Evolutionary conservation across 2,113 vertebrate genomes (phyloP).

Genomic region (Speoplatyrhinus poulsoni): DNA sequence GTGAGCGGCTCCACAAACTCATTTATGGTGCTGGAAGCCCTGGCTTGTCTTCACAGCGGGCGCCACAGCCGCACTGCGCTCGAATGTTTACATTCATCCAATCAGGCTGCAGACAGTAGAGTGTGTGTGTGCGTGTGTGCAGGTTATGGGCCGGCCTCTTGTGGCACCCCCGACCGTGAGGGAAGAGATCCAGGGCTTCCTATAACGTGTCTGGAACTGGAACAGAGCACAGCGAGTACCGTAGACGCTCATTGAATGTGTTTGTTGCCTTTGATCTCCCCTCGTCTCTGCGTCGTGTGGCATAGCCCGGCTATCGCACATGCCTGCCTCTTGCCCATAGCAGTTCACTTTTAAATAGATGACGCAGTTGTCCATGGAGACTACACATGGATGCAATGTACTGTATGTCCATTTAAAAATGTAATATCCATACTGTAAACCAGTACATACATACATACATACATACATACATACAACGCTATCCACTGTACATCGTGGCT

Average conservation of each 20-base stretch:
- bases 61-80: conserved; percentile 29
- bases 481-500: not conserved
- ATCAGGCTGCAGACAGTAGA: conserved; percentile 63
- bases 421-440: too few relatives aligned
- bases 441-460: too few relatives aligned
- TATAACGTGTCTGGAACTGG: conserved; percentile 3
- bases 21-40: conserved; percentile 37
- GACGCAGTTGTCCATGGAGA: too few relatives aligned
- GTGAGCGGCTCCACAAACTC: conserved; percentile 44
- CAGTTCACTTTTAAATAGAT: too few relatives aligned
- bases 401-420: not conserved
- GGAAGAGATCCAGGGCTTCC: conserved; percentile 36
- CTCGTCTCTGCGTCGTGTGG: too few relatives aligned
- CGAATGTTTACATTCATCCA: conserved; percentile 68
- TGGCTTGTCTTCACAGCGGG: conserved; percentile 41
- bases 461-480: not conserved
- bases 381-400: too few relatives aligned
- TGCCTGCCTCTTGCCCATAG: too few relatives aligned
- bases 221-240: too few relatives aligned
- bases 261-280: too few relatives aligned
- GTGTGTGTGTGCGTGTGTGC: conserved; percentile 28
- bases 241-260: too few relatives aligned
- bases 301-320: too few relatives aligned
- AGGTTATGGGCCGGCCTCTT: conserved; percentile 60
- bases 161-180: conserved; percentile 17